Base-by-base conservation (phyloP, 2,797 vertebrate genomes). In the Poecilia wingei region DNA sequence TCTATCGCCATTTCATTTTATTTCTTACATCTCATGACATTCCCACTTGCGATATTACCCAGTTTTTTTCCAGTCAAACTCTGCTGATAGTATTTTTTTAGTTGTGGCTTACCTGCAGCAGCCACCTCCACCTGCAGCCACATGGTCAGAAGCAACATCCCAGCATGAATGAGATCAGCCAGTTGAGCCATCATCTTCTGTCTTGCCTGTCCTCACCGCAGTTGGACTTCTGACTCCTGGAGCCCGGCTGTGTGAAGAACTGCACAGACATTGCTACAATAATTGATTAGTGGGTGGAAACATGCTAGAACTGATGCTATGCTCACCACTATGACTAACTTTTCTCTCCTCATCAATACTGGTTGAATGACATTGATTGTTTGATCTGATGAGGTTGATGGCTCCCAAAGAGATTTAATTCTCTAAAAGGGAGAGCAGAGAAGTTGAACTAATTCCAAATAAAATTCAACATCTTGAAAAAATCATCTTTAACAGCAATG, bases 281-380 rank as follows among this genome's bases (percentile, higher is more conserved):
- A 92, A 94, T 95, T 92, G 96, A 97, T 96, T 92, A 92, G 94
- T 96, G 95, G 96, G 85, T 78, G 96, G 96, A 96, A 95, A 91
- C 91, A 93, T 91, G 93, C 92, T 80, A 46, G 79, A 85, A 92
- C 84, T 86, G 96, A 97, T 96, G 92, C 96, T 95, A 95, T 91
- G 96, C 88, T 95, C 90, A 97, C 95, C n/a, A 13, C 88, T 95
- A 94, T 94, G 90, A 94, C 76, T 28, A 78, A 89, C 81, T 89
- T 87, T 88, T 82, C 74, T 80, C n/a, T 90, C 80, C 80, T 46
- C 68, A 70, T 46, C 68, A 46, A 43, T 69, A n/a, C 25, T 46
- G 25, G 25, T 45, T 46, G 47, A 33, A 51, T 77, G 79, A n/a
- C 79, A 92, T 90, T 70, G 91, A 94, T 91, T 71, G 22, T 47